Conservation (phyloP, 2,113 vertebrate species). For the Oreotrochilus melanogaster region DNA sequence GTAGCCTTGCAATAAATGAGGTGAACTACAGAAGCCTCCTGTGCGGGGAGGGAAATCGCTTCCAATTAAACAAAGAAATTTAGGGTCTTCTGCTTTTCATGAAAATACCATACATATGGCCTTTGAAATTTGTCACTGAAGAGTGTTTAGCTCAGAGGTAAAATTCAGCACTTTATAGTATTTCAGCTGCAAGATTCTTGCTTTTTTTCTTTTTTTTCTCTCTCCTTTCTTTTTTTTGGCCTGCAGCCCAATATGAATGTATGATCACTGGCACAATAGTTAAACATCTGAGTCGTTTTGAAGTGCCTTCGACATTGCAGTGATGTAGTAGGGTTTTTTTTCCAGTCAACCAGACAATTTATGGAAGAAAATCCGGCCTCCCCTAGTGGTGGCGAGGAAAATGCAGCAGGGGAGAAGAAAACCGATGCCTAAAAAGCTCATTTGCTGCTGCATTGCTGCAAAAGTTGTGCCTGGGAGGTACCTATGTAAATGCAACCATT, state of each 20-base stretch:
- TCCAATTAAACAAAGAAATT: conserved; percentile 83
- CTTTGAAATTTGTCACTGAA: conserved; percentile 85
- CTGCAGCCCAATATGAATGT: conserved; percentile 82
- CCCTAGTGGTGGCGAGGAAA: conserved; percentile 76
- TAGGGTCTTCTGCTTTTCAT: conserved; percentile 79
- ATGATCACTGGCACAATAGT: conserved; percentile 84
- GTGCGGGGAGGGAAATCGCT: conserved; percentile 65
- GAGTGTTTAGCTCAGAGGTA: conserved; percentile 82
- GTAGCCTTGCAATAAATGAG: conserved; percentile 61
- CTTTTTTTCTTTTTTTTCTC: neutral
- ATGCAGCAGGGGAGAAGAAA: neutral
- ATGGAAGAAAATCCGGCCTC: conserved; percentile 58
- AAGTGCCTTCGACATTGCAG: conserved; percentile 77
- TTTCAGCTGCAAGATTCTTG: conserved; percentile 76
- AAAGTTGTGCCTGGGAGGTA: neutral
- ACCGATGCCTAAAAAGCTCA: neutral
- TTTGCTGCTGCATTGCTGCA: neutral
- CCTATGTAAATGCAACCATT: neutral
- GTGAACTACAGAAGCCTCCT: conserved; percentile 52
- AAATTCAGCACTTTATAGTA: conserved; percentile 80
- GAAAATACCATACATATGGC: conserved; percentile 80
- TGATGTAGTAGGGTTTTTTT: conserved; percentile 71
- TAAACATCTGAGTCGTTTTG: conserved; percentile 85
- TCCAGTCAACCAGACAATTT: conserved; percentile 47
- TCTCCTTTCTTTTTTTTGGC: conserved; percentile 33